A percentile compares a stretch with the other conserved stretches of the same genome.
Evolutionary conservation across 1,140 invertebrate species (phyloP).

Genomic region (Neuroterus valhalla): DNA sequence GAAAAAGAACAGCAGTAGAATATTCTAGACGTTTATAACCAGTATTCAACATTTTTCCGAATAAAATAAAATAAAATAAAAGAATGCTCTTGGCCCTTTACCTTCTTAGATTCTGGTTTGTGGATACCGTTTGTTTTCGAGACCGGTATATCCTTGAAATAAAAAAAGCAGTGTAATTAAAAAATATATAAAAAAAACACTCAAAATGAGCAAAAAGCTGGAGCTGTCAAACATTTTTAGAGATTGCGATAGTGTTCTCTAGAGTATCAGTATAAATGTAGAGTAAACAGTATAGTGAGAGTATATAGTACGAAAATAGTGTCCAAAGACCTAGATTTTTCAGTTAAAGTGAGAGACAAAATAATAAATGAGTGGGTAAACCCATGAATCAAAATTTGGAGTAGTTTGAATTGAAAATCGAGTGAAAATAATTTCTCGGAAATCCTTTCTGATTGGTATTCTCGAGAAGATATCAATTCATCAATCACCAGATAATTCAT

Average conservation of each 20-base stretch:
- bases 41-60: background rate
- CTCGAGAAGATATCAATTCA: too few species aligned
- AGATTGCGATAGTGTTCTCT: slow-evolving; percentile 11
- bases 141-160: slow-evolving; percentile 70
- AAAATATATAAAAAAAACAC: slow-evolving; percentile 32
- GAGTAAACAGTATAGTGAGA: background rate
- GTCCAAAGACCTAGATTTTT: background rate
- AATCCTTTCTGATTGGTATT: too few species aligned
- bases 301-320: background rate
- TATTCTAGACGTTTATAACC: background rate
- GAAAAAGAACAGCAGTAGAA: background rate
- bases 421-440: too few species aligned
- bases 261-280: slow-evolving; percentile 33
- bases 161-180: slow-evolving; percentile 52
- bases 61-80: slow-evolving; percentile 33
- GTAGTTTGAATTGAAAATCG: too few species aligned
- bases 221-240: background rate
- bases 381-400: too few species aligned
- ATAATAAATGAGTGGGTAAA: background rate
- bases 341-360: background rate
- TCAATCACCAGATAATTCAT: background rate
- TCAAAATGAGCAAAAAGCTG: background rate
- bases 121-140: slow-evolving; percentile 70
- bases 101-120: slow-evolving; percentile 66
- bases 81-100: slow-evolving; percentile 49